Evolutionary conservation across 1,140 invertebrate genomes (phyloP).

Genomic region (Cydia amplana): DNA sequence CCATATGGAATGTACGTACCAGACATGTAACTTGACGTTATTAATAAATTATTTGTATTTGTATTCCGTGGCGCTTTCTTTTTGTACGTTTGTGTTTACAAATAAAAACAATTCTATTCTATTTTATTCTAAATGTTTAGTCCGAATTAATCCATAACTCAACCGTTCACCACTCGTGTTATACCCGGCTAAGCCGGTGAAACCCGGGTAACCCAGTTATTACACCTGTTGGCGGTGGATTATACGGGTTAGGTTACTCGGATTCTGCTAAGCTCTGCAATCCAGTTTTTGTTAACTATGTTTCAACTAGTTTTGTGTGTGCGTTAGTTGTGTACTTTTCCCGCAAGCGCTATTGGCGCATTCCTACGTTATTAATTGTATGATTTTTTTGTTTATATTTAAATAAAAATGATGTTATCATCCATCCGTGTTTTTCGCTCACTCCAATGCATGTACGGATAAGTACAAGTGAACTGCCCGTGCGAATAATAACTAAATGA

Average conservation of each 20-base stretch:
- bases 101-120: not conserved
- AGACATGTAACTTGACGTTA: no score
- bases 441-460: no score
- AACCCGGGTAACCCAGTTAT: constrained; percentile 9
- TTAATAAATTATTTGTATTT: no score
- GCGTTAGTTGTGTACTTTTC: not conserved
- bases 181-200: not conserved
- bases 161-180: not conserved
- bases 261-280: not conserved
- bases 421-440: no score
- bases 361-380: no score
- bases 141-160: not conserved
- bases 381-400: no score
- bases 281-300: not conserved
- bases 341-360: not conserved
- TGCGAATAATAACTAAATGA: no score
- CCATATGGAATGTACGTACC: no score
- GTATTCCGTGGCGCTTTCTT: no score
- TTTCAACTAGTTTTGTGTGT: not conserved
- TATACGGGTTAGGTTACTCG: not conserved
- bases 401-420: no score
- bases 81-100: no score
- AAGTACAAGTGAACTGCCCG: no score
- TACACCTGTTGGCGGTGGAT: constrained; percentile 15
- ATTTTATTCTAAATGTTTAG: not conserved